Evolutionary conservation across 2,888 invertebrate species (phyloP).

Genomic region (Xestia c-nigrum): DNA sequence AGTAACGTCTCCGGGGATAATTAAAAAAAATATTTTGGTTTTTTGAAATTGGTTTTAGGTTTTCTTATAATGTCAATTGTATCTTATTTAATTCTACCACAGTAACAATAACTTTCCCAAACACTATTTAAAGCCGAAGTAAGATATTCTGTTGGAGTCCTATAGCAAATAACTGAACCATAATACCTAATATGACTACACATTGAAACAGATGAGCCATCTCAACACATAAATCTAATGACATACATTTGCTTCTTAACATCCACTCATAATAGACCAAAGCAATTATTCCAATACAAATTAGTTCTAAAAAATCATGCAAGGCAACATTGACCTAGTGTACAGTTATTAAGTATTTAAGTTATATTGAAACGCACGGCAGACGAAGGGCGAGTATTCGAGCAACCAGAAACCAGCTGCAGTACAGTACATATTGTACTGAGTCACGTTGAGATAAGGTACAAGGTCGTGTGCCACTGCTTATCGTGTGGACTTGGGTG

Average conservation of each 20-base stretch:
- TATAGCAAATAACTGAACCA: background rate
- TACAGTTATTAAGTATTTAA: slow-evolving; percentile 72
- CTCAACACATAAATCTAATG: slow-evolving; percentile 26
- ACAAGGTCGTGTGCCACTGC: slow-evolving; percentile 75
- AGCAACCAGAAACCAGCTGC: slow-evolving; percentile 73
- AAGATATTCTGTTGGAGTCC: background rate
- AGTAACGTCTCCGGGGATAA: background rate
- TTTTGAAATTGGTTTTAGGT: background rate
- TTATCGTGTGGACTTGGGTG: slow-evolving; percentile 59
- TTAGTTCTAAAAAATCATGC: slow-evolving; percentile 61
- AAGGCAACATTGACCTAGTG: slow-evolving; percentile 71
- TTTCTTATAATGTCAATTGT: background rate
- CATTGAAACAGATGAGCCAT: slow-evolving; percentile 23
- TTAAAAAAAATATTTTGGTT: background rate
- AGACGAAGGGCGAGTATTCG: slow-evolving; percentile 76
- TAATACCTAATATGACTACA: background rate
- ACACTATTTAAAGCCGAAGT: background rate
- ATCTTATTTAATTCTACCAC: background rate
- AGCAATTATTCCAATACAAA: slow-evolving; percentile 54
- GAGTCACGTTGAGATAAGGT: slow-evolving; percentile 85
- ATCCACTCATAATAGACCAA: slow-evolving; percentile 30
- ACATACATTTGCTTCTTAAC: slow-evolving; percentile 32
- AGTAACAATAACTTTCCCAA: background rate
- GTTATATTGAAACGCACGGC: slow-evolving; percentile 79
- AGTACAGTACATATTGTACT: slow-evolving; percentile 63